Conservation (phyloP, 1,140 invertebrate species). For the Solen grandis region DNA sequence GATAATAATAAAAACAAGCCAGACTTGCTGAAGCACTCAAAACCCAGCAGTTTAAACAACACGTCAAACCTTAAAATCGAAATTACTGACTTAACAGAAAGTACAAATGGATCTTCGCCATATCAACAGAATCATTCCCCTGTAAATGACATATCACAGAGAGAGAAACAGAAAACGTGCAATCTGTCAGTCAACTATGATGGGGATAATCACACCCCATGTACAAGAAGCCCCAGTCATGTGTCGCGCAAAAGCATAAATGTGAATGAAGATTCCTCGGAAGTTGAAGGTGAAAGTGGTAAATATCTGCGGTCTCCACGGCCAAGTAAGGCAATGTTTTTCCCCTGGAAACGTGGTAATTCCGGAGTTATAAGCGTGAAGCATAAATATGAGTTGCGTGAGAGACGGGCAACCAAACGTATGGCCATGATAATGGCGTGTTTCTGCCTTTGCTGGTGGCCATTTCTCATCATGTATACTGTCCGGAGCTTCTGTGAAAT, state of each 20-base stretch:
- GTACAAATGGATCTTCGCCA: constrained; percentile 8
- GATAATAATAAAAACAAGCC: constrained; percentile 24
- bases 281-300: constrained; percentile 32
- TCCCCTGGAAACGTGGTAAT: constrained; percentile 56
- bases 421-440: constrained; percentile 99
- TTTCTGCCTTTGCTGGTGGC: constrained; percentile 99
- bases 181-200: constrained; percentile 51
- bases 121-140: background rate
- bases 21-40: constrained; percentile 5
- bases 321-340: constrained; percentile 48
- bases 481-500: constrained; percentile 72
- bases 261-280: constrained; percentile 54
- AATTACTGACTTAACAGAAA: constrained; percentile 46
- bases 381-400: constrained; percentile 84
- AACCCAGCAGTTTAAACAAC: background rate
- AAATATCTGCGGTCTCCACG: constrained; percentile 21
- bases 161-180: constrained; percentile 32
- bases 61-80: constrained; percentile 37
- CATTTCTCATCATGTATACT: constrained; percentile 94
- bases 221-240: constrained; percentile 39
- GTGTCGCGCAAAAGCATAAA: constrained; percentile 41
- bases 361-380: constrained; percentile 67
- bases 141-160: background rate
- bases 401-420: constrained; percentile 97
- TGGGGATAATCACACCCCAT: background rate